Percentiles rank a stretch among this genome's conserved stretches.
Evolutionary conservation across 2,113 vertebrate genomes (phyloP).

Genomic region (Theristicus caerulescens): DNA sequence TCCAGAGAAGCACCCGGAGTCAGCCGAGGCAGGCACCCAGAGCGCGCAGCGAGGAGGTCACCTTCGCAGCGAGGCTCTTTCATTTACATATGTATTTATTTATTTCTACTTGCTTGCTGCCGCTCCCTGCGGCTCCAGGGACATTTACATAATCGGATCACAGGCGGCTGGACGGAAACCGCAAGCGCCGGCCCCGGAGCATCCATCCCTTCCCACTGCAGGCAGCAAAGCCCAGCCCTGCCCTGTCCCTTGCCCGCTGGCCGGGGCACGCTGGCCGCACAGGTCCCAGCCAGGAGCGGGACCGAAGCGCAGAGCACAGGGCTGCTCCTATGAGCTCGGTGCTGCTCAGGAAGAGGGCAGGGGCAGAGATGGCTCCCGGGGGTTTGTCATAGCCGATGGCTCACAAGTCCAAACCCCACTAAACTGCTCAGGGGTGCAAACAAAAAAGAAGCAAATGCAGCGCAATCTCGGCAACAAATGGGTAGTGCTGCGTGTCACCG

Average conservation of each 20-base stretch:
- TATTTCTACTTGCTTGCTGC: neutral
- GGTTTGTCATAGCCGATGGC: fast-evolving
- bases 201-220: neutral
- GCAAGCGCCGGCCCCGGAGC: fast-evolving
- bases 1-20: fast-evolving
- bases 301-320: neutral
- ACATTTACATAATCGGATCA: slow-evolving; percentile 39
- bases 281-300: neutral
- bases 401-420: fast-evolving
- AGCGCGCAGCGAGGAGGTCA: neutral
- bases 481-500: fast-evolving
- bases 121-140: neutral
- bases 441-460: fast-evolving
- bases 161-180: neutral
- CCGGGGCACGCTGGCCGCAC: fast-evolving
- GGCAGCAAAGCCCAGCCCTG: neutral
- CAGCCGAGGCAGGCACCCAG: fast-evolving
- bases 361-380: neutral
- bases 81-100: neutral
- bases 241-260: neutral
- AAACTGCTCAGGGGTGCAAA: neutral
- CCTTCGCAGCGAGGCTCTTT: neutral
- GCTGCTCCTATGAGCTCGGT: neutral
- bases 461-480: fast-evolving
- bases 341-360: neutral